phyloP scores from a whole-genome alignment of 92 coral and sea anemone genomes.

The Epizoanthus rinbou region DNA sequence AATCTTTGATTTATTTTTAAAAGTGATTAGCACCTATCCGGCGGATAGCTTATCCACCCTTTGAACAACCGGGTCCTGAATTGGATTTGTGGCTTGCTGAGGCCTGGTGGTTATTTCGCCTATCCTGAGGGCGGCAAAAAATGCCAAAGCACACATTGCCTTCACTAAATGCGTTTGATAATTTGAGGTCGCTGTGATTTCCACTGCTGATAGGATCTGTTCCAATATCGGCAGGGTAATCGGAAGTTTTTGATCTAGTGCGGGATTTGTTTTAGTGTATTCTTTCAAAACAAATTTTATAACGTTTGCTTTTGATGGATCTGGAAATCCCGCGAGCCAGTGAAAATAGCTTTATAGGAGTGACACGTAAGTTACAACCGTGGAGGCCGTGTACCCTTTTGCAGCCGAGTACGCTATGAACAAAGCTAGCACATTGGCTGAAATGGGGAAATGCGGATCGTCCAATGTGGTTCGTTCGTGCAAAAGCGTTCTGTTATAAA shows the following conservation, averaged over 20 bases:
- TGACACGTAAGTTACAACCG: constrained; percentile 44
- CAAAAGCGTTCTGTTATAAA: not conserved
- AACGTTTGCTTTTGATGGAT: constrained; percentile 31
- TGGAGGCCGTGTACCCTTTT: constrained; percentile 2
- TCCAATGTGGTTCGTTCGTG: too few species aligned
- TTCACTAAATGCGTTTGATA: constrained; percentile 23
- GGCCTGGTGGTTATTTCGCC: constrained; percentile 51
- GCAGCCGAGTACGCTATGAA: constrained; percentile 44
- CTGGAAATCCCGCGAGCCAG: constrained; percentile 32
- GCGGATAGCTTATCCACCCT: too few species aligned
- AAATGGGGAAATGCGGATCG: constrained; percentile 16
- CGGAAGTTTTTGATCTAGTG: constrained; percentile 38
- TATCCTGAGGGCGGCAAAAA: constrained; percentile 42
- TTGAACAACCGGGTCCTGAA: too few species aligned
- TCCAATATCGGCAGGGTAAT: constrained; percentile 50
- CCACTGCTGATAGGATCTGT: constrained; percentile 23
- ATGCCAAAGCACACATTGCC: constrained; percentile 48
- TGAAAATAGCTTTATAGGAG: constrained; percentile 48
- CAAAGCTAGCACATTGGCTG: constrained; percentile 21
- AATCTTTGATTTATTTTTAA: too few species aligned
- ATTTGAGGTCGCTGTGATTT: not conserved
- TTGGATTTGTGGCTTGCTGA: not conserved
- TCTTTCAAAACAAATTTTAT: constrained; percentile 42
- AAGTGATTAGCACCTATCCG: too few species aligned
- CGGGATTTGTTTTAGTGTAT: constrained; percentile 31